These are phyloP conservation scores for Drosophila fulvimacula DNA, from an alignment of 2,888 invertebrate species.

Conservation along the genomic window DNA sequence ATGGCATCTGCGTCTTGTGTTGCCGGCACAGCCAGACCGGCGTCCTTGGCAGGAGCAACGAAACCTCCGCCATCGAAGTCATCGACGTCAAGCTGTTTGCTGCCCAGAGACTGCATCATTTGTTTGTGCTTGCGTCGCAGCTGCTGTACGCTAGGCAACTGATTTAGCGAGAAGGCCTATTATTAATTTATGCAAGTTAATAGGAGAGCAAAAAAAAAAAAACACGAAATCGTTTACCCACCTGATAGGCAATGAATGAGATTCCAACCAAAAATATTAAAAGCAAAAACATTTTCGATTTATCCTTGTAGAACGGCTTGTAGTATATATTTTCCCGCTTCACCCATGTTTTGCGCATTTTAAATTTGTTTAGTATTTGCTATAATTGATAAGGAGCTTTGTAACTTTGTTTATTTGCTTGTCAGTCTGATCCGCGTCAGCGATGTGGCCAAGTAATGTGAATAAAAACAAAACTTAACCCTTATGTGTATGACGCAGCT, in stretches of 20 bases:
- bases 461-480: constrained; percentile 48
- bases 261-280: constrained; percentile 84
- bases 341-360: constrained; percentile 84
- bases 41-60: constrained; percentile 13
- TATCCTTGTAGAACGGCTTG: constrained; percentile 85
- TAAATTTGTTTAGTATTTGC: constrained; percentile 1
- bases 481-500: constrained; percentile 7
- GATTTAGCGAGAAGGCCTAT: constrained; percentile 85
- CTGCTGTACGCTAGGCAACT: constrained; percentile 82
- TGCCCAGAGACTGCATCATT: constrained; percentile 70
- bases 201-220: constrained; percentile 4
- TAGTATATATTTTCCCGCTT: constrained; percentile 84
- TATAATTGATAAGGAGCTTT: constrained; percentile 13
- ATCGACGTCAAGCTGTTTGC: constrained; percentile 65
- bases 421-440: constrained; percentile 27
- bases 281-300: constrained; percentile 84
- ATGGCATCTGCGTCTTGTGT: constrained; percentile 61
- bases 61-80: constrained; percentile 58
- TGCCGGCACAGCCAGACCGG: constrained; percentile 19
- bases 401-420: constrained; percentile 57
- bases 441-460: constrained; percentile 47
- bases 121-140: constrained; percentile 67
- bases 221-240: constrained; percentile 23
- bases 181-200: constrained; percentile 32
- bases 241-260: constrained; percentile 70